These are phyloP conservation scores for Cyclargus thomasi DNA, from an alignment of 1,140 invertebrate genomes.

Conservation along the genomic window DNA sequence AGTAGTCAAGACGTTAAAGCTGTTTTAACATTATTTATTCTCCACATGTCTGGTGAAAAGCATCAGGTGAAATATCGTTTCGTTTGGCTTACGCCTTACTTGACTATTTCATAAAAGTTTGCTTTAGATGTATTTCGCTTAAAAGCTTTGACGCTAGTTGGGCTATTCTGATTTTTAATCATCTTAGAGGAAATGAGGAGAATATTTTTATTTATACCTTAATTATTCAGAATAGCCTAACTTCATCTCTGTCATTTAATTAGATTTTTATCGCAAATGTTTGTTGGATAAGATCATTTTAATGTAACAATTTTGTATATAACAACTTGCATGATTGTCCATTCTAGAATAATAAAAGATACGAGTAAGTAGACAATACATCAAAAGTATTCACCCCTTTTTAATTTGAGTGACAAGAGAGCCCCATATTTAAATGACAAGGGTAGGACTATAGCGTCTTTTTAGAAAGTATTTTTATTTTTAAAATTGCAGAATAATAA, in stretches of 20 bases:
- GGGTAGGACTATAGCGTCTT: not conserved
- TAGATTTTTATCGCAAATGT: no score
- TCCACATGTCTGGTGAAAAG: no score
- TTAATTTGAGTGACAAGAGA: constrained; percentile 11
- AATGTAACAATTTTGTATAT: not conserved
- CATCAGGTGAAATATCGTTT: no score
- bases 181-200: no score
- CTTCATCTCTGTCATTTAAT: no score
- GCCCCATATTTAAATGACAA: not conserved
- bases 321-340: not conserved
- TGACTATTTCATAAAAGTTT: not conserved
- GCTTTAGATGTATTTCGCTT: not conserved
- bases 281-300: not conserved
- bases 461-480: not conserved
- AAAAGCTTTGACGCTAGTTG: not conserved
- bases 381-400: not conserved
- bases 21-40: no score
- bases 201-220: no score
- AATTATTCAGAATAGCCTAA: no score
- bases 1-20: not conserved
- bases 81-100: not conserved
- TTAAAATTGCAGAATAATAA: no score
- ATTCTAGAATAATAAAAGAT: not conserved
- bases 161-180: not conserved
- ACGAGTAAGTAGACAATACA: not conserved